These are phyloP conservation scores for Emys orbicularis DNA, from an alignment of 2,797 vertebrate species.

Conservation along the genomic window DNA sequence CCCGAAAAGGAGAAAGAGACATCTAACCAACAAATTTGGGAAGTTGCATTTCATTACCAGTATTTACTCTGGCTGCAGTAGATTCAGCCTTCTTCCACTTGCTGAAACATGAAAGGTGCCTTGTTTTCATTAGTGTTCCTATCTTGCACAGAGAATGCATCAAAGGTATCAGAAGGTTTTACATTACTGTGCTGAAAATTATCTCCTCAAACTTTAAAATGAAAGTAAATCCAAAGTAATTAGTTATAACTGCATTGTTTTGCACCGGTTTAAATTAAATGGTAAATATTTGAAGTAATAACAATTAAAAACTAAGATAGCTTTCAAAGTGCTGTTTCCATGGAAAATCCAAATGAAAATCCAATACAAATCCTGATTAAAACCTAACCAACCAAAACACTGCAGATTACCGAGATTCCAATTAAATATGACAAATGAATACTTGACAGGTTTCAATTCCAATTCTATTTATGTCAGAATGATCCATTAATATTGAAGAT, in stretches of 20 bases:
- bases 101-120: not conserved
- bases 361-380: slow-evolving; percentile 76
- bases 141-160: not conserved
- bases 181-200: slow-evolving; percentile 19
- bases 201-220: slow-evolving; percentile 62
- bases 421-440: slow-evolving; percentile 79
- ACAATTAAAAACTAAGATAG: slow-evolving; percentile 62
- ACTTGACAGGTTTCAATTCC: slow-evolving; percentile 78
- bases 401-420: slow-evolving; percentile 78
- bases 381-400: slow-evolving; percentile 75
- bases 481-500: slow-evolving; percentile 75
- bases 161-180: not conserved
- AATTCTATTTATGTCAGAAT: slow-evolving; percentile 79
- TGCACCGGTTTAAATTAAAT: slow-evolving; percentile 51
- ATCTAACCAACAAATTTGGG: not conserved
- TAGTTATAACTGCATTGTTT: slow-evolving; percentile 59
- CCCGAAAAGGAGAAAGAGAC: not conserved
- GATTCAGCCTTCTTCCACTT: slow-evolving; percentile 10
- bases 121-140: slow-evolving; percentile 29
- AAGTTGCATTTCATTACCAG: not conserved
- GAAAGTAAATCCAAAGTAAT: slow-evolving; percentile 58
- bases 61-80: slow-evolving; percentile 3
- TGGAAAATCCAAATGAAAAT: slow-evolving; percentile 73
- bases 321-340: slow-evolving; percentile 71
- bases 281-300: slow-evolving; percentile 77